Evolutionary conservation across 2,888 invertebrate genomes (phyloP).

Genomic region (Lycocerus yunnanus): DNA sequence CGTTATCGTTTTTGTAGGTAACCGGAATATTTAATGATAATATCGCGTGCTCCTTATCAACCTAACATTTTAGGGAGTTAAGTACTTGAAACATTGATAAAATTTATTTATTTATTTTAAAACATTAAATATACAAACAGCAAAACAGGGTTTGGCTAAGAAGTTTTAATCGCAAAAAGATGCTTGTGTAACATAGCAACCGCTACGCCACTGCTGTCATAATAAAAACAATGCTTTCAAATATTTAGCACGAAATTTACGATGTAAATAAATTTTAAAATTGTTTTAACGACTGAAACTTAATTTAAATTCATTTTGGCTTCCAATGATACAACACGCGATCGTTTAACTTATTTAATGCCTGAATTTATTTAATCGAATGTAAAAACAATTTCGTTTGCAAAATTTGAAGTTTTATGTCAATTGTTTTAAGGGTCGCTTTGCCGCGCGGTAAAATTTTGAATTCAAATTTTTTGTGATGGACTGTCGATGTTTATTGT

Average conservation of each 20-base stretch:
- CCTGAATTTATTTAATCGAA: background rate
- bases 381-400: background rate
- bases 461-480: background rate
- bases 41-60: background rate
- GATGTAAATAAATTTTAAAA: background rate
- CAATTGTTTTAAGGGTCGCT: background rate
- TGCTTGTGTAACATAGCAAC: background rate
- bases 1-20: background rate
- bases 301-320: conserved; percentile 1
- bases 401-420: background rate
- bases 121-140: background rate
- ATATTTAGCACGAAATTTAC: background rate
- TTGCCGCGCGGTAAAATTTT: background rate
- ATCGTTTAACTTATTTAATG: background rate
- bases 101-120: background rate
- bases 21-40: background rate
- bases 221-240: background rate
- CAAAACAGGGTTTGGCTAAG: background rate
- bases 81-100: background rate
- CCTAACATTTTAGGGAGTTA: background rate
- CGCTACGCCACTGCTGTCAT: background rate
- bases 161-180: background rate
- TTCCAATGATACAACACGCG: conserved; percentile 6
- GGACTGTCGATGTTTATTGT: background rate
- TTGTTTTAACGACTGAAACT: background rate